Evolutionary conservation across 2,797 vertebrate genomes (phyloP), one percentile per base, ranked within the genome.

Genomic region (Chromobotia macracanthus): DNA sequence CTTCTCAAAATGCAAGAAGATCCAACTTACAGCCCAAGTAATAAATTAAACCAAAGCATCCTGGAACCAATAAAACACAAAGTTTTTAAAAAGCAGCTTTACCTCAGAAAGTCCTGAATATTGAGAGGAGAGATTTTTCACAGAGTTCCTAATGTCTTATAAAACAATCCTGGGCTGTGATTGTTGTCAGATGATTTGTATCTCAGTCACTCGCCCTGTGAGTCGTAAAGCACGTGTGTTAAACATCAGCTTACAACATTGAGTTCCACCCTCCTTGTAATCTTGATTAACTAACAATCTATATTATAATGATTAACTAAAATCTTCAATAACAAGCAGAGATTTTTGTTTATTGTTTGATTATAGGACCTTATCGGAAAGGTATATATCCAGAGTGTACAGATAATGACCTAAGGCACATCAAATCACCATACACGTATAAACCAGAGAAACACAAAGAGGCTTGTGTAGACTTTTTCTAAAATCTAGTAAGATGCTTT

Each of bases 321-420:
- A 72, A 56, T 71, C 75, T 70, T 5, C 61, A 66, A 23, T 19
- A 38, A 53, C 60, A 21, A 51, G 38, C n/a, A 11, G 41, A 46
- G 55, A 15, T 35, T 51, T 35, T 13, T 60, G 44, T 61, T 28
- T 68, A 58, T 61, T 64, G 19, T 31, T 46, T 65, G 60, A 83
- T 84, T 84, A 87, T 72, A 28, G 35, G 65, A 28, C 19, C 44
- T 75, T 84, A 84, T 85, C 86, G 77, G 60, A 38, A 48, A 18
- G 23, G n/a, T n/a, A n/a, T 19, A 28, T 41, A n/a, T 73, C 2
- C 55, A 19, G 79, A 56, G 63, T 44, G 13, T 53, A 80, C 31
- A 35, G 65, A 80, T 55, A 21, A 46, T 66, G 23, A 55, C 53
- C 58, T 38, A 69, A 72, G 25, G 18, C 38, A n/a, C 19, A 72